A percentile compares a stretch with the other conserved stretches of the same genome.
Conservation (phyloP, 1,140 invertebrate species). For the Drosophila leontia region DNA sequence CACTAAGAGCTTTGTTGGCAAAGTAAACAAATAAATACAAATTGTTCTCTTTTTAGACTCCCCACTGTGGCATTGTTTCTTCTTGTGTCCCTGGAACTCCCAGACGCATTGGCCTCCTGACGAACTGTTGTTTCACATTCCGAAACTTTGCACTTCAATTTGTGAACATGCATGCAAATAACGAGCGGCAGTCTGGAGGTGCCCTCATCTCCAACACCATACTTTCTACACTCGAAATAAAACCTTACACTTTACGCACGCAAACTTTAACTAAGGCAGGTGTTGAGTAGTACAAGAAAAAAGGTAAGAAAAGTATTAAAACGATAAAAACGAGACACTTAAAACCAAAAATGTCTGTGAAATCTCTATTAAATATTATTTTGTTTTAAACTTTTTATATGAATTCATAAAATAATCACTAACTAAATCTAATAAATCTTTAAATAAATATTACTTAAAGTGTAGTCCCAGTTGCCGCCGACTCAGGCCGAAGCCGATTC, state of each 20-base stretch:
- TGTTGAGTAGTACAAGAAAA: neutral
- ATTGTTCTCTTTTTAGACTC: too few relatives aligned
- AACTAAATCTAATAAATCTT: neutral
- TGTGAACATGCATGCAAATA: constrained; percentile 74
- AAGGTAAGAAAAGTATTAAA: neutral
- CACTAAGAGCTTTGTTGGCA: too few relatives aligned
- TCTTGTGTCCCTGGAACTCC: constrained; percentile 3
- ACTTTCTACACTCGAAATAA: constrained; percentile 5
- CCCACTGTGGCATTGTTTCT: constrained; percentile 30
- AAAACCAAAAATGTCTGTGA: too few relatives aligned
- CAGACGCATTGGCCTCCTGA: constrained; percentile 8
- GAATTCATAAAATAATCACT: neutral
- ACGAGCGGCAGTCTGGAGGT: constrained; percentile 29
- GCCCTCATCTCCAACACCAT: constrained; percentile 9
- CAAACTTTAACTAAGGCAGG: constrained; percentile 9
- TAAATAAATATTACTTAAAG: neutral
- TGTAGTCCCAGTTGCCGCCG: constrained; percentile 63
- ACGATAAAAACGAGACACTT: too few relatives aligned
- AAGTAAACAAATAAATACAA: too few relatives aligned
- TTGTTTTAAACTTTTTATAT: neutral
- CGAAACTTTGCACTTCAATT: constrained; percentile 78
- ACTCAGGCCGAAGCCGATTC: constrained; percentile 55
- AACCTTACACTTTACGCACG: neutral
- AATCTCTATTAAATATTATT: too few relatives aligned
- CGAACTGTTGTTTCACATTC: constrained; percentile 53